Conservation (phyloP, 1,140 invertebrate species). For the Ylistrum balloti region DNA sequence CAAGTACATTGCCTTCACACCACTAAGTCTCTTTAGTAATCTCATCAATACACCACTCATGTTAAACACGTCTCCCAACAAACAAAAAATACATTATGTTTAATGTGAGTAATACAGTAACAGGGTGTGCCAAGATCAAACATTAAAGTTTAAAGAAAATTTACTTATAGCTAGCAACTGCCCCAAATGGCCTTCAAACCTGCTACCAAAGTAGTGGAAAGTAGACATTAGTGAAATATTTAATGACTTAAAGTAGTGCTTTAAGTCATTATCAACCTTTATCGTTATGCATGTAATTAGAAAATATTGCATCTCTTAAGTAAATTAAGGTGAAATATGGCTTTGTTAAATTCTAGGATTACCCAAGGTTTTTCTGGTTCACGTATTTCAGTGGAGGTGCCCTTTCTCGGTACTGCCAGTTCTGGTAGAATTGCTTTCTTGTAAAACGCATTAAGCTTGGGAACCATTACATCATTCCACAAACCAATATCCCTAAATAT, state of each 20-base stretch:
- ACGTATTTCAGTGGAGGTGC: constrained; percentile 32
- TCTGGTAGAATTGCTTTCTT: constrained; percentile 45
- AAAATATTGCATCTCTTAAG: too few species aligned
- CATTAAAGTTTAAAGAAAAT: too few species aligned
- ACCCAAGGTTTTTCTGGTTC: constrained; percentile 50
- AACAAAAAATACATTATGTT: neutral
- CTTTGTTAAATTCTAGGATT: neutral
- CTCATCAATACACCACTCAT: constrained; percentile 46
- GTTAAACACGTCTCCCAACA: constrained; percentile 47
- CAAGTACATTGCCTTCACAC: constrained; percentile 44
- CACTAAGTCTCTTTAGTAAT: neutral
- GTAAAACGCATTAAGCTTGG: constrained; percentile 45
- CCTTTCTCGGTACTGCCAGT: constrained; percentile 51
- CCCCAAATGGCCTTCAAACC: too few species aligned
- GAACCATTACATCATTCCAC: neutral
- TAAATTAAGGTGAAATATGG: too few species aligned
- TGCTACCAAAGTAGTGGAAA: too few species aligned
- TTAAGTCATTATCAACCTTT: too few species aligned
- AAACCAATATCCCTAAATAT: neutral
- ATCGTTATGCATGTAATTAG: too few species aligned
- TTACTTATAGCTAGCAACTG: neutral
- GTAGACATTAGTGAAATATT: too few species aligned
- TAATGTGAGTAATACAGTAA: too few species aligned
- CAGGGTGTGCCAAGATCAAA: too few species aligned
- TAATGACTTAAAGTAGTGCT: too few species aligned